Conservation (phyloP, 2,113 vertebrate species). For the Buteo buteo region DNA sequence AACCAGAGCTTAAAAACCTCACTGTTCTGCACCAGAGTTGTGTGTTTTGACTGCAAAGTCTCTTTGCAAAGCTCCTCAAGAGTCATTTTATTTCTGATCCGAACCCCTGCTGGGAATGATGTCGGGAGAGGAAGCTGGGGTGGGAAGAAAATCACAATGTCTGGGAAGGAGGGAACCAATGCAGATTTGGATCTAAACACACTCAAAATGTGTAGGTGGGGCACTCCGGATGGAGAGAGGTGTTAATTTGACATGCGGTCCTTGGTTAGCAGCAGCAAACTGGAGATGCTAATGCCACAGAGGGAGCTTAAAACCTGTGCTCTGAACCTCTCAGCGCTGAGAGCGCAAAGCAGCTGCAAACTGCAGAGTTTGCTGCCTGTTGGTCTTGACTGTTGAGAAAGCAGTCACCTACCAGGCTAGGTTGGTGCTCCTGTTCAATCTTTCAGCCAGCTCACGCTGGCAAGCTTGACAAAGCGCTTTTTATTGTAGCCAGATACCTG, state of each 20-base stretch:
- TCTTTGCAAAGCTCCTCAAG: slow-evolving; percentile 29
- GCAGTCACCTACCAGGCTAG: not conserved
- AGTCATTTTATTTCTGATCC: not conserved
- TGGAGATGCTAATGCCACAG: not conserved
- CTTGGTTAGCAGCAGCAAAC: not conserved
- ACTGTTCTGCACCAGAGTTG: slow-evolving; percentile 47
- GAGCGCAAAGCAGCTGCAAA: not conserved
- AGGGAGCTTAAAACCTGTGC: not conserved
- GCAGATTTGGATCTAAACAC: not conserved
- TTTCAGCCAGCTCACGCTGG: not conserved
- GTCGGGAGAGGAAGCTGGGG: not conserved
- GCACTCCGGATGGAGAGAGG: not conserved
- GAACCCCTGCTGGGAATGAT: not conserved
- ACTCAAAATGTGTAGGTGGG: not conserved
- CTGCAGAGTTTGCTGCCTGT: not conserved
- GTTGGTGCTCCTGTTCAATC: not conserved
- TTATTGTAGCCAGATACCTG: slow-evolving; percentile 33
- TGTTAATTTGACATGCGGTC: not conserved
- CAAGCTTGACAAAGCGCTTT: not conserved
- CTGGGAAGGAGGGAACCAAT: not conserved
- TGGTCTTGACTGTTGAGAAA: not conserved
- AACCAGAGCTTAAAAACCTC: not conserved
- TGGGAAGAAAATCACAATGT: not conserved
- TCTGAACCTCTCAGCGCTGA: not conserved
- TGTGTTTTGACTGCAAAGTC: slow-evolving; percentile 40